Evolutionary conservation across 2,888 invertebrate species (phyloP), one percentile per base, ranked within the genome.

Genomic region (Agrotis puta): DNA sequence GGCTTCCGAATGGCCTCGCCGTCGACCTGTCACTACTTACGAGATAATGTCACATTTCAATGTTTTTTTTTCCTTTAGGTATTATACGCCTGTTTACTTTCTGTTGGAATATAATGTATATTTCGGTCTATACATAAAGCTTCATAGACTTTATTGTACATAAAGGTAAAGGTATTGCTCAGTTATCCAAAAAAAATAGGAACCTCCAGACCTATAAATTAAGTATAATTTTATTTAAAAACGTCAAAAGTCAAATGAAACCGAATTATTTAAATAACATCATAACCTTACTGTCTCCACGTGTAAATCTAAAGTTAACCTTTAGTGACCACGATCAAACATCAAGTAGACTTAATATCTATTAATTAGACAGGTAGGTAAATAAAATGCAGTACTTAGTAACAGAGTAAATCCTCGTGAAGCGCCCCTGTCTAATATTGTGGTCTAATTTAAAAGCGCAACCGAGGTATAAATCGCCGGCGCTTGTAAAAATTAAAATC

Each of bases 1-100:
- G 95, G 95, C 92, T 95, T 95, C 95, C 73, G 76, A 58, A 76
- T 82, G 91, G 88, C 92, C 92, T 91, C 90, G 86, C 81, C 75
- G 56, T 85, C 87, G 85, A 88, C 87, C 86, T 81, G 68, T 88
- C 87, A 83, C 84, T 87, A 82, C 85, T 85, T 88, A 87, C 51
- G 58, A 81, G 85, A 83, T 83, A 77, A 73, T 81, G 74, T 77
- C 70, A 76, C 75, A 74, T 85, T 75, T 63, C 53, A 72, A 74
- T 74, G 69, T 79, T 68, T 75, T 65, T n/a, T 76, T 72, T 77
- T 56, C n/a, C 62, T 48, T 61, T 63, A 51, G 4, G 82, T 62
- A 77, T 65, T 82, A 77, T 22, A 62, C 47, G n/a, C 5, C 11
- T 57, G 7, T 24, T 45, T 24, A 24, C 7, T 24, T 0, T 33